These are phyloP conservation scores for Lepidotrigona ventralis DNA, from an alignment of 1,140 invertebrate species.

Conservation along the genomic window DNA sequence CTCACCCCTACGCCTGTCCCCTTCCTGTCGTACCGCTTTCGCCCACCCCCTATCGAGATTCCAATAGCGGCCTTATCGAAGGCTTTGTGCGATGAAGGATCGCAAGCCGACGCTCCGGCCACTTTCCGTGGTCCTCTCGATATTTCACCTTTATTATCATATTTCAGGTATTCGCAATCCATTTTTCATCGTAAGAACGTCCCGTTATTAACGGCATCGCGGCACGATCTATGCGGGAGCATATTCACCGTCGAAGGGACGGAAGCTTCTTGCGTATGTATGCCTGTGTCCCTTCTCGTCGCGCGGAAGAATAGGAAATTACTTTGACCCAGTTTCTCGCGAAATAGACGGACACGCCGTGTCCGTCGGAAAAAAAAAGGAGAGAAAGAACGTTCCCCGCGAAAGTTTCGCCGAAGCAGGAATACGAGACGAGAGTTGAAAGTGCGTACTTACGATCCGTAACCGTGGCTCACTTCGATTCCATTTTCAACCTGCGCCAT, in stretches of 20 bases:
- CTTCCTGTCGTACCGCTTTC: neutral
- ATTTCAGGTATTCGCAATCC: slow-evolving; percentile 72
- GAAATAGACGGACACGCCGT: neutral
- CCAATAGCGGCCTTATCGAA: slow-evolving; percentile 77
- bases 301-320: neutral
- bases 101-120: slow-evolving; percentile 65
- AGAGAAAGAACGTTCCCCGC: neutral
- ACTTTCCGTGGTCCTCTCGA: slow-evolving; percentile 71
- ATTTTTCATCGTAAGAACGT: slow-evolving; percentile 63
- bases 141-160: slow-evolving; percentile 78
- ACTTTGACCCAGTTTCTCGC: neutral
- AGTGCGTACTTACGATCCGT: neutral
- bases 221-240: slow-evolving; percentile 12
- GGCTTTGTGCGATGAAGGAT: slow-evolving; percentile 77
- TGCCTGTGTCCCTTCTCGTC: neutral
- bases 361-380: neutral
- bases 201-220: slow-evolving; percentile 56
- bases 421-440: neutral
- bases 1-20: neutral
- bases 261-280: neutral
- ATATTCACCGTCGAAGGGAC: neutral
- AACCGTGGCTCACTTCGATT: neutral
- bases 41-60: slow-evolving; percentile 71
- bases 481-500: neutral
- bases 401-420: neutral